phyloP scores from a whole-genome alignment of 2,113 vertebrate genomes.

The Petrocephalus microphthalmus region DNA sequence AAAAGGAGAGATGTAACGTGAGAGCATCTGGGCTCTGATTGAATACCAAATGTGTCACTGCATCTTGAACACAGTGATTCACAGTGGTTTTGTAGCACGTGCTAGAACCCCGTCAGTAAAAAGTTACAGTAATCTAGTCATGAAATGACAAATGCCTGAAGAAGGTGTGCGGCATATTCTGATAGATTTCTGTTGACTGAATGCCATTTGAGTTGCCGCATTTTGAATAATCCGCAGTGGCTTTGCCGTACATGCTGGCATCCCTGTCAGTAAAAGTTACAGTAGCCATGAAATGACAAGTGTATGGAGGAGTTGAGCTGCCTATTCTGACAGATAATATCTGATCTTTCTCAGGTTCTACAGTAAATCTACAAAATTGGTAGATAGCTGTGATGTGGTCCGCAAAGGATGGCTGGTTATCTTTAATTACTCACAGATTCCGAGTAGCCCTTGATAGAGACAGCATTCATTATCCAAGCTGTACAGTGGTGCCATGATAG shows the following conservation, averaged over 20 bases:
- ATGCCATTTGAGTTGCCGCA: background rate
- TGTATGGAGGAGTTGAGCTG: background rate
- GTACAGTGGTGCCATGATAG: background rate
- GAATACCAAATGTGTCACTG: background rate
- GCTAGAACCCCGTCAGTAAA: background rate
- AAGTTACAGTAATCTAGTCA: background rate
- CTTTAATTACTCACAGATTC: background rate
- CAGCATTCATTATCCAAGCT: background rate
- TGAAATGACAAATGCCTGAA: background rate
- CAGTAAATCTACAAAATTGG: background rate
- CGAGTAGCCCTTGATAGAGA: background rate
- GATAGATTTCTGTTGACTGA: background rate
- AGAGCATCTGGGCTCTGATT: background rate
- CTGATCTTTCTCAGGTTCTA: background rate
- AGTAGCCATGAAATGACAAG: background rate
- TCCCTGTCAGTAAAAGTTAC: background rate
- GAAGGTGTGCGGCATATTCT: background rate
- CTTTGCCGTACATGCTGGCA: background rate
- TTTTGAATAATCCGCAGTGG: background rate
- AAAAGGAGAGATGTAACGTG: background rate
- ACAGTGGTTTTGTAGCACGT: background rate
- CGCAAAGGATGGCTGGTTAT: background rate
- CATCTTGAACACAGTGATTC: background rate
- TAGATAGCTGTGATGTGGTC: background rate
- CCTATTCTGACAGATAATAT: background rate